phyloP scores from a whole-genome alignment of 2,888 invertebrate genomes.

The Catocala sponsa region DNA sequence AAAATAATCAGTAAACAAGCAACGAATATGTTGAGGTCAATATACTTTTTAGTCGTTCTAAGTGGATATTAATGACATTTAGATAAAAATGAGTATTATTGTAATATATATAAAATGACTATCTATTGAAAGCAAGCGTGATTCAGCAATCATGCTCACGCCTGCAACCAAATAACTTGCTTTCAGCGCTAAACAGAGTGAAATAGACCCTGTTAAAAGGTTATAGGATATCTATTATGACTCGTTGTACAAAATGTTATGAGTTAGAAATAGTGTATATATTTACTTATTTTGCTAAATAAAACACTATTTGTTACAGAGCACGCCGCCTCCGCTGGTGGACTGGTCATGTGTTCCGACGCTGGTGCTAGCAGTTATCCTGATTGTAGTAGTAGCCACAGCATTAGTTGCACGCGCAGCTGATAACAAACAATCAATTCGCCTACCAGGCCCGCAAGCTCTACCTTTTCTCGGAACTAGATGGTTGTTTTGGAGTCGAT shows the following conservation, averaged over 20 bases:
- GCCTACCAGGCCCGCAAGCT: conserved; percentile 92
- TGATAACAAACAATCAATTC: conserved; percentile 60
- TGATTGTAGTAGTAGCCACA: conserved; percentile 68
- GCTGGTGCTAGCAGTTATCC: conserved; percentile 68
- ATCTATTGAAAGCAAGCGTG: too few relatives aligned
- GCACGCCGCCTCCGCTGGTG: conserved; percentile 71
- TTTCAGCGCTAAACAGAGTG: too few relatives aligned
- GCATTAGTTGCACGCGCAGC: conserved; percentile 64
- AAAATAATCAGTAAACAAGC: conserved; percentile 31
- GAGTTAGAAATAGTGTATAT: neutral
- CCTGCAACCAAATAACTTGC: too few relatives aligned
- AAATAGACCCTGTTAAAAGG: too few relatives aligned
- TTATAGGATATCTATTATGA: too few relatives aligned
- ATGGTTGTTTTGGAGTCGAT: conserved; percentile 92
- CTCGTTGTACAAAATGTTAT: too few relatives aligned
- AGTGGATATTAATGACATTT: neutral
- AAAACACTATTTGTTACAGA: conserved; percentile 56
- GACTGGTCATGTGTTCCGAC: conserved; percentile 83
- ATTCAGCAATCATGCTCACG: too few relatives aligned
- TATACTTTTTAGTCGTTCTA: conserved; percentile 21
- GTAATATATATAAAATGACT: too few relatives aligned
- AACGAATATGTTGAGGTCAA: conserved; percentile 26
- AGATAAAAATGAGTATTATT: neutral
- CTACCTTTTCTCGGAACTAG: conserved; percentile 93
- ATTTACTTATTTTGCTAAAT: neutral